Percentiles rank a stretch among this genome's conserved stretches.
Conservation (phyloP, 2,888 invertebrate species). For the Slavum lentiscoides region DNA sequence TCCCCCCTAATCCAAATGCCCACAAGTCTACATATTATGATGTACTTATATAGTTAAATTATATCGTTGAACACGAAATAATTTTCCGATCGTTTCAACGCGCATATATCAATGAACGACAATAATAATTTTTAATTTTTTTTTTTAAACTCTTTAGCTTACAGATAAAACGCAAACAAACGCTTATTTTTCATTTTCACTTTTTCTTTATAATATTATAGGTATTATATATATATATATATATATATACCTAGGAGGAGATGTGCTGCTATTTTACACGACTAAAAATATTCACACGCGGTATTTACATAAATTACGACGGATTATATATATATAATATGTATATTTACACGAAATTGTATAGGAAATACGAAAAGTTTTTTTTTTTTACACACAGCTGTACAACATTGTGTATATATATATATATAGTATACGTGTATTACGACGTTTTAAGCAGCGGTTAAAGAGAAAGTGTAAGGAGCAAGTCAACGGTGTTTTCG, state of each 20-base stretch:
- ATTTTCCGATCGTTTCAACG: background rate
- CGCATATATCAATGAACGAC: no score
- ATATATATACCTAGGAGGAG: slow-evolving; percentile 28
- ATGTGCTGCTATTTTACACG: slow-evolving; percentile 55
- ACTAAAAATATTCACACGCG: slow-evolving; percentile 18
- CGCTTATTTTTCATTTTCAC: slow-evolving; percentile 34
- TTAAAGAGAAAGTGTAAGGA: slow-evolving; percentile 49
- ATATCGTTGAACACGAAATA: background rate
- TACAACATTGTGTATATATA: no score
- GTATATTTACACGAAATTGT: slow-evolving; percentile 27
- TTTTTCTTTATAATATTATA: slow-evolving; percentile 9
- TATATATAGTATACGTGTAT: no score
- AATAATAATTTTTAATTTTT: no score
- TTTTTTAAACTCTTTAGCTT: background rate
- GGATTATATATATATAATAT: background rate
- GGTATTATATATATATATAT: no score
- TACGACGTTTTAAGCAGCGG: slow-evolving; percentile 7
- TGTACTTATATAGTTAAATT: slow-evolving; percentile 32
- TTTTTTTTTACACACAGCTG: slow-evolving; percentile 55
- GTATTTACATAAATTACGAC: slow-evolving; percentile 25
- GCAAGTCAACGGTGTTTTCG: slow-evolving; percentile 35
- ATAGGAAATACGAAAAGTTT: slow-evolving; percentile 54
- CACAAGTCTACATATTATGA: slow-evolving; percentile 56
- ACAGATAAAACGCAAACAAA: slow-evolving; percentile 23
- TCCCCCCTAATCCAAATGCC: slow-evolving; percentile 55